phyloP scores from a whole-genome alignment of 2,888 invertebrate species.

The Ecdyonurus torrentis region DNA sequence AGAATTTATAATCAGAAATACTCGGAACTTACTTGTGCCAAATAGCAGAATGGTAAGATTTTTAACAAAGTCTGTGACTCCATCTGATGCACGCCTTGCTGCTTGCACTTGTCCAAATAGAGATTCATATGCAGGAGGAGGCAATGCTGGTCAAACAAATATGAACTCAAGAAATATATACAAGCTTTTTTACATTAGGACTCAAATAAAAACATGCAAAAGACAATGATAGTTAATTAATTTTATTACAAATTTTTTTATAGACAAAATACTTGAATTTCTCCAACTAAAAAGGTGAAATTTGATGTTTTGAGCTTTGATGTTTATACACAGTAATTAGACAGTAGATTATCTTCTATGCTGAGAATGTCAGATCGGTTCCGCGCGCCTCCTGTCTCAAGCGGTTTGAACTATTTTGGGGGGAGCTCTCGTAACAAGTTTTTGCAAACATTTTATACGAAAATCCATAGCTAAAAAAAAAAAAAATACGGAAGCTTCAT shows the following conservation, averaged over 20 bases:
- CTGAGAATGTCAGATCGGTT: too few relatives aligned
- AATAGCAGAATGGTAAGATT: slow-evolving; percentile 39
- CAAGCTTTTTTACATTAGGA: background rate
- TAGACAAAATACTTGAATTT: background rate
- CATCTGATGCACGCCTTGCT: slow-evolving; percentile 39
- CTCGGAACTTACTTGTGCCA: slow-evolving; percentile 38
- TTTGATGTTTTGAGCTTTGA: too few relatives aligned
- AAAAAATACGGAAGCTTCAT: too few relatives aligned
- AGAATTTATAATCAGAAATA: background rate
- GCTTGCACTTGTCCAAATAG: slow-evolving; percentile 44
- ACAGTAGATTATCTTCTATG: too few relatives aligned
- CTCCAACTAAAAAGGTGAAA: background rate
- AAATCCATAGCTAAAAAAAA: too few relatives aligned
- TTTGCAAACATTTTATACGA: too few relatives aligned
- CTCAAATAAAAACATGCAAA: too few relatives aligned
- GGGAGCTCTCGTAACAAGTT: too few relatives aligned
- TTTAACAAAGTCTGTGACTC: slow-evolving; percentile 40
- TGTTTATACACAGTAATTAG: too few relatives aligned
- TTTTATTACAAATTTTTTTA: background rate
- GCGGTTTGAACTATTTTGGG: too few relatives aligned
- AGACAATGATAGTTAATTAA: background rate
- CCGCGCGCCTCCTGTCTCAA: too few relatives aligned
- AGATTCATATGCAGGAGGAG: slow-evolving; percentile 49
- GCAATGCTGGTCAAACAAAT: slow-evolving; percentile 33
- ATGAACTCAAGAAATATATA: background rate